Evolutionary conservation across 2,113 vertebrate genomes (phyloP).

Genomic region (Anarrhichthys ocellatus): DNA sequence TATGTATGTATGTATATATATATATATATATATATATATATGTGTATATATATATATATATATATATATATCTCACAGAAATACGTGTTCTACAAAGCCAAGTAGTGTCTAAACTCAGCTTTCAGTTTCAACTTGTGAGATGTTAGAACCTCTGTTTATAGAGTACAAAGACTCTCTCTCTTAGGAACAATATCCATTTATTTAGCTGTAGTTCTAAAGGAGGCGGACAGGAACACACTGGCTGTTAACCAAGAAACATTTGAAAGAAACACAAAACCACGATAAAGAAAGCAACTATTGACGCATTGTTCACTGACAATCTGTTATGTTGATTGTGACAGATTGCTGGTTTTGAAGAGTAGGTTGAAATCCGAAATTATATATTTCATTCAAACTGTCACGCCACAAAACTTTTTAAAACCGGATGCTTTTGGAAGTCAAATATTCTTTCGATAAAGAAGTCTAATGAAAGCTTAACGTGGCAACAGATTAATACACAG

Average conservation of each 20-base stretch:
- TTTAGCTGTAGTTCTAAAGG: background rate
- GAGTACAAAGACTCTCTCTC: background rate
- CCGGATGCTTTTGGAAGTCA: background rate
- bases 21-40: too few relatives aligned
- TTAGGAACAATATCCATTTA: constrained; percentile 17
- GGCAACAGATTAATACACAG: background rate
- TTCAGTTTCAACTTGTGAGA: background rate
- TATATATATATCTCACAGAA: background rate
- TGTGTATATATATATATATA: too few relatives aligned
- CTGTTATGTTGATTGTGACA: constrained; percentile 11
- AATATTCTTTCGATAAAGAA: constrained; percentile 14
- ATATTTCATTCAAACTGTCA: constrained; percentile 19
- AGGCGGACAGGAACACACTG: constrained; percentile 22
- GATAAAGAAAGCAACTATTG: constrained; percentile 3
- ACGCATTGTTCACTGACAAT: constrained; percentile 20
- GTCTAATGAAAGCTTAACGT: background rate
- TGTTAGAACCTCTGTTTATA: background rate
- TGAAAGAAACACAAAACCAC: constrained; percentile 35
- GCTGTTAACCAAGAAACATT: constrained; percentile 22
- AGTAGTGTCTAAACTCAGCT: too few relatives aligned
- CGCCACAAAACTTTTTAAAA: background rate
- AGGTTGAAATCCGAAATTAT: background rate
- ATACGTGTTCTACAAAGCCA: background rate
- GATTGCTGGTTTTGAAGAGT: background rate
- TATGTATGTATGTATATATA: too few relatives aligned